These are phyloP conservation scores for Sceliomorpha sp. DNA, from an alignment of 2,888 invertebrate species.

Conservation along the genomic window DNA sequence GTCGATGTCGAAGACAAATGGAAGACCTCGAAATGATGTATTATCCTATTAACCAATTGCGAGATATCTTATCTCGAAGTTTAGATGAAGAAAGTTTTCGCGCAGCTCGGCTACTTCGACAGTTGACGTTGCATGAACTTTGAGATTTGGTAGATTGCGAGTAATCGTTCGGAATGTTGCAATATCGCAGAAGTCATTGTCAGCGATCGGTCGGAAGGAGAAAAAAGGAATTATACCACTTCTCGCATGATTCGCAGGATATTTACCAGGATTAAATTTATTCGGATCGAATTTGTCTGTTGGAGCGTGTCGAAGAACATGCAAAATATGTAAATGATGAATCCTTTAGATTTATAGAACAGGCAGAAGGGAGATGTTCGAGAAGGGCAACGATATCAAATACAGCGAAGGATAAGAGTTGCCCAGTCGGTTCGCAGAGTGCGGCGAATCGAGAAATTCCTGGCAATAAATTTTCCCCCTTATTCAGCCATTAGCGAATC, in stretches of 20 bases:
- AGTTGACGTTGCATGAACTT: slow-evolving; percentile 42
- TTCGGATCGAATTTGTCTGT: too few species aligned
- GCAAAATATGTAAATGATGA: too few species aligned
- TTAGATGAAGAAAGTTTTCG: slow-evolving; percentile 54
- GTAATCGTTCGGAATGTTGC: slow-evolving; percentile 30
- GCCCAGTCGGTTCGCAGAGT: slow-evolving; percentile 22
- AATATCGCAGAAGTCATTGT: slow-evolving; percentile 2
- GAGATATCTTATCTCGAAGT: slow-evolving; percentile 35
- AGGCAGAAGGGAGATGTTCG: too few species aligned
- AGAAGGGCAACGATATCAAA: too few species aligned
- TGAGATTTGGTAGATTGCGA: slow-evolving; percentile 21
- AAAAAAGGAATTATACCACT: too few species aligned
- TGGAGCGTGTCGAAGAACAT: too few species aligned
- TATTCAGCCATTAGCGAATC: slow-evolving; percentile 38
- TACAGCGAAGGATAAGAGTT: slow-evolving; percentile 34
- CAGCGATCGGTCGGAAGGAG: background rate
- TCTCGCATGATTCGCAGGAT: too few species aligned
- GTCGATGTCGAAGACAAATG: slow-evolving; percentile 49
- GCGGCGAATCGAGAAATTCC: slow-evolving; percentile 29
- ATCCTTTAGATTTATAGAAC: too few species aligned
- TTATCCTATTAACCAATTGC: slow-evolving; percentile 56
- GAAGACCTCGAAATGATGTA: slow-evolving; percentile 43
- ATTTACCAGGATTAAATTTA: too few species aligned
- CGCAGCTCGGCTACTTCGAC: slow-evolving; percentile 12
- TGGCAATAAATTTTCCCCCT: slow-evolving; percentile 37